These are phyloP conservation scores for Phalacrocorax pelagicus DNA, from an alignment of 2,113 vertebrate genomes.

Conservation along the genomic window DNA sequence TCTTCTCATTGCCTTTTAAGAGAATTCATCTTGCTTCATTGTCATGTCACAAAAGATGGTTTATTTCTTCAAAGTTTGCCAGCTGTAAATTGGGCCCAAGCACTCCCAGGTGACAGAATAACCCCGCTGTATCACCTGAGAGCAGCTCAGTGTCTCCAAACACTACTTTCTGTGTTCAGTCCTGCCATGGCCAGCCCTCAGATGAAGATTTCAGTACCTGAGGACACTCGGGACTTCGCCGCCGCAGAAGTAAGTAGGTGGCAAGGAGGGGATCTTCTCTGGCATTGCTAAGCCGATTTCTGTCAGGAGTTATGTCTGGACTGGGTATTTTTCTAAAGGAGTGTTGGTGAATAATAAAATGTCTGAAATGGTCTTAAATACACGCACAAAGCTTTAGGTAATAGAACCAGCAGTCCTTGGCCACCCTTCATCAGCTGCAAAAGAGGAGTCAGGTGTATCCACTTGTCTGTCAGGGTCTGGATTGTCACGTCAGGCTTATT, in stretches of 20 bases:
- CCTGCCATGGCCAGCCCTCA: background rate
- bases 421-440: background rate
- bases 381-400: background rate
- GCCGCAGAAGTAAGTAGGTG: background rate
- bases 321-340: background rate
- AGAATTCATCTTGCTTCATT: background rate
- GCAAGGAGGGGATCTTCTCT: background rate
- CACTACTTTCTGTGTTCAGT: background rate
- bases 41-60: background rate
- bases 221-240: background rate
- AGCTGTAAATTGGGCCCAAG: background rate
- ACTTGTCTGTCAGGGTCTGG: background rate
- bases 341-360: background rate
- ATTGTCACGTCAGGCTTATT: background rate
- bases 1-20: background rate
- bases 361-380: background rate
- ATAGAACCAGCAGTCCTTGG: background rate
- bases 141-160: background rate
- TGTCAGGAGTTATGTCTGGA: background rate
- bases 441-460: background rate
- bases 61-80: background rate
- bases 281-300: background rate
- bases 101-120: background rate
- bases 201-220: background rate
- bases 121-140: background rate